Evolutionary conservation across 2,888 invertebrate genomes (phyloP), one percentile per base, ranked within the genome.

Genomic region (Sarcophaga variegata): DNA sequence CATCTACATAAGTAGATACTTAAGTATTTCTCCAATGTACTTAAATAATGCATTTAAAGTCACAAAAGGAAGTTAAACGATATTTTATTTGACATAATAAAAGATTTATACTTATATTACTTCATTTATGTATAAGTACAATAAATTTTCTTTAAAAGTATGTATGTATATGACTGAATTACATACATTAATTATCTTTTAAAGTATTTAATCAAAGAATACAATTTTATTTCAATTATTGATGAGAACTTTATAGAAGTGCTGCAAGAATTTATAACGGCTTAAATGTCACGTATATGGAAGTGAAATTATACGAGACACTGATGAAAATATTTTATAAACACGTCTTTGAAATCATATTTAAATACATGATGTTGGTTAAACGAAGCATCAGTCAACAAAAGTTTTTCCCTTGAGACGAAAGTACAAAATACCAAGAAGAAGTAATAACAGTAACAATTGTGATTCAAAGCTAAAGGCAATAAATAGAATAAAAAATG

Each of bases 241-340:
- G 66, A 62, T 70, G 75, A 79, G 63, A 81, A 79, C 54, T 59
- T 78, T 71, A 25, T 49, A 54, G 54, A 62, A 79, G 4, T 70
- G 59, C 3, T 79, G 64, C 64, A 75, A 79, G 4, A 47, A 69
- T 25, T 25, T 60, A 72, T 60, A 80, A 81, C 75, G 81, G 78
- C 64, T 37, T 60, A 91, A 91, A 91, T 91, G 92, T 92, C 92
- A 92, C 92, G 92, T 92, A 91, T 76, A 87, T 75, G 85, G 54
- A 83, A 71, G 79, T 78, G 74, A 86, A 83, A 67, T 66, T 27
- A 76, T 59, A 59, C 25, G 25, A 75, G 69, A 83, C n/a, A 72
- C 11, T 77, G 81, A 25, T 69, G 60, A 64, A 77, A 62, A 62
- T 25, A 47, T 62, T 83, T 67, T 22, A 27, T 66, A n/a, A n/a